Percentiles rank a stretch among this genome's conserved stretches.
Evolutionary conservation across 92 coral and sea anemone species (phyloP).

Genomic region (Bergia sp.): DNA sequence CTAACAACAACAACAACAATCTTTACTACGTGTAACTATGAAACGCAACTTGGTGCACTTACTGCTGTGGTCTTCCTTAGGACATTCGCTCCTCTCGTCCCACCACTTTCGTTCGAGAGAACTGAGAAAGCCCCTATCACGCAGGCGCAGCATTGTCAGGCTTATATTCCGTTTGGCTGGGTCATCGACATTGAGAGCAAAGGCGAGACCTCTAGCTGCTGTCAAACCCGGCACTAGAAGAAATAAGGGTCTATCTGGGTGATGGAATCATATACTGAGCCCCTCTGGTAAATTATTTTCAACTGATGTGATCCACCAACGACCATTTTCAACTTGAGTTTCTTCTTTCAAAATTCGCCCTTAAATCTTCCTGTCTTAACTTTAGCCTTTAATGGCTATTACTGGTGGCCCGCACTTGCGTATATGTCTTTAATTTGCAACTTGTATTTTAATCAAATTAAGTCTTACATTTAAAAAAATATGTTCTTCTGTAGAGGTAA

Average conservation of each 20-base stretch:
- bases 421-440: too few species aligned
- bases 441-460: too few species aligned
- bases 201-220: conserved; percentile 67
- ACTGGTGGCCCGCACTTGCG: too few species aligned
- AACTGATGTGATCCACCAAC: background rate
- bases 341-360: too few species aligned
- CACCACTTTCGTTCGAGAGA: conserved; percentile 72
- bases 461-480: too few species aligned
- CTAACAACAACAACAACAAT: too few species aligned
- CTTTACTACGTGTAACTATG: background rate
- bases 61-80: conserved; percentile 55
- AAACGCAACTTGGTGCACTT: background rate
- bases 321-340: too few species aligned
- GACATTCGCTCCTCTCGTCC: conserved; percentile 52
- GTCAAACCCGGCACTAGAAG: conserved; percentile 63
- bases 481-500: too few species aligned
- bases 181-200: conserved; percentile 67
- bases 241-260: background rate
- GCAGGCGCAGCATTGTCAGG: conserved; percentile 70
- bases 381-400: too few species aligned
- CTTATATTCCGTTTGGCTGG: conserved; percentile 59
- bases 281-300: background rate
- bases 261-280: background rate
- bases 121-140: conserved; percentile 72
- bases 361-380: too few species aligned